These are phyloP conservation scores for Nemoura dubitans DNA, from an alignment of 2,888 invertebrate genomes.

Conservation along the genomic window DNA sequence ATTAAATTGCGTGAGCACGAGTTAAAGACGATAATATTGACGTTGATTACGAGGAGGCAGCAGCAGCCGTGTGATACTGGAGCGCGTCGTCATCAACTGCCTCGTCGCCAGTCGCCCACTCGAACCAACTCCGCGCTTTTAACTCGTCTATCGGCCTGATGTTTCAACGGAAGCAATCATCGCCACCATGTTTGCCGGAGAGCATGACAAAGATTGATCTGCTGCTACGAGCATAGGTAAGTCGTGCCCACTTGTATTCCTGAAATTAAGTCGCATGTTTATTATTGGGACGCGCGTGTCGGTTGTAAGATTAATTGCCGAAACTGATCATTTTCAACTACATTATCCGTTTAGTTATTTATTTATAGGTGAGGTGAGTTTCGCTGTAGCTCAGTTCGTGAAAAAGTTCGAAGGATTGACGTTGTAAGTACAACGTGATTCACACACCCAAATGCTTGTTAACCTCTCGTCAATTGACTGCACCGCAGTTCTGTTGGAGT, in stretches of 20 bases:
- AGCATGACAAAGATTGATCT: background rate
- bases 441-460: too few relatives aligned
- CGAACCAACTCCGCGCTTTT: background rate
- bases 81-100: background rate
- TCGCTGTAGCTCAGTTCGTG: too few relatives aligned
- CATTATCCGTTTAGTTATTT: too few relatives aligned
- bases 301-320: background rate
- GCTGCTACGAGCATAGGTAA: background rate
- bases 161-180: background rate
- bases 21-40: constrained; percentile 41
- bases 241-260: background rate
- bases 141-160: background rate
- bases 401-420: too few relatives aligned
- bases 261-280: background rate
- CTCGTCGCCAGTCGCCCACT: background rate
- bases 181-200: constrained; percentile 7
- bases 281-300: background rate
- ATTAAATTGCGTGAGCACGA: constrained; percentile 44
- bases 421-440: too few relatives aligned
- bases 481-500: too few relatives aligned
- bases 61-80: background rate
- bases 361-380: too few relatives aligned
- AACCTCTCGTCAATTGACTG: too few relatives aligned
- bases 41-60: constrained; percentile 19
- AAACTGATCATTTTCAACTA: background rate